Conservation (phyloP, 2,888 invertebrate genomes). For the Fissipunctia ypsillon region DNA sequence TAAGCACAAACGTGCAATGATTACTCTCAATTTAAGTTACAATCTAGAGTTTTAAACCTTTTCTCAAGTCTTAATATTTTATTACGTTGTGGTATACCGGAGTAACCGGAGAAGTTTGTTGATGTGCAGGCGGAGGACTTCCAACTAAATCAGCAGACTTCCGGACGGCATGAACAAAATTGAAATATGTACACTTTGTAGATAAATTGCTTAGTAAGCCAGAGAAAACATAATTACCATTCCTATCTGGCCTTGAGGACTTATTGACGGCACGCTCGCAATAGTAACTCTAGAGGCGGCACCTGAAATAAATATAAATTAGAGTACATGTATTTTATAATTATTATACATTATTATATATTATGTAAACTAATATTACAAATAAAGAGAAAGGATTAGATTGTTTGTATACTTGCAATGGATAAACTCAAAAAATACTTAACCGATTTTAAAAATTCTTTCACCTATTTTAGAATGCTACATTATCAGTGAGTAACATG, state of each 20-base stretch:
- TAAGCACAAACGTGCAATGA: conserved; percentile 61
- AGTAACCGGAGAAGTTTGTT: conserved; percentile 93
- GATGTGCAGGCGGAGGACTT: conserved; percentile 96
- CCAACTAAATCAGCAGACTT: conserved; percentile 92
- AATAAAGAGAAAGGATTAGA: too few relatives aligned
- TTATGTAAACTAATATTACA: too few relatives aligned
- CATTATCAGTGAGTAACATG: too few relatives aligned
- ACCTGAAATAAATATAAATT: conserved; percentile 72
- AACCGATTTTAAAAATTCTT: too few relatives aligned
- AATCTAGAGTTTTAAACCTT: background rate
- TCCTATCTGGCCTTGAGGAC: conserved; percentile 91
- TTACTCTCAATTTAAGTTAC: conserved; percentile 4
- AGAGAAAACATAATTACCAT: conserved; percentile 91
- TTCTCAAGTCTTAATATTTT: conserved; percentile 59
- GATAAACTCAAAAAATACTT: too few relatives aligned
- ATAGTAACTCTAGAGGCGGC: conserved; percentile 88
- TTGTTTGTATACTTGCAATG: too few relatives aligned
- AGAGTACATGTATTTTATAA: background rate
- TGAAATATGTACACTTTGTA: conserved; percentile 61
- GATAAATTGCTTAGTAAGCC: conserved; percentile 35
- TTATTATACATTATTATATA: background rate
- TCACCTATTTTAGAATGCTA: too few relatives aligned
- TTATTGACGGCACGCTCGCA: conserved; percentile 91
- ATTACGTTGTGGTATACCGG: conserved; percentile 91
- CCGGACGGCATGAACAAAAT: conserved; percentile 86